phyloP scores from a whole-genome alignment of 2,888 invertebrate species.

The Ashinkailepas kermadecensis region DNA sequence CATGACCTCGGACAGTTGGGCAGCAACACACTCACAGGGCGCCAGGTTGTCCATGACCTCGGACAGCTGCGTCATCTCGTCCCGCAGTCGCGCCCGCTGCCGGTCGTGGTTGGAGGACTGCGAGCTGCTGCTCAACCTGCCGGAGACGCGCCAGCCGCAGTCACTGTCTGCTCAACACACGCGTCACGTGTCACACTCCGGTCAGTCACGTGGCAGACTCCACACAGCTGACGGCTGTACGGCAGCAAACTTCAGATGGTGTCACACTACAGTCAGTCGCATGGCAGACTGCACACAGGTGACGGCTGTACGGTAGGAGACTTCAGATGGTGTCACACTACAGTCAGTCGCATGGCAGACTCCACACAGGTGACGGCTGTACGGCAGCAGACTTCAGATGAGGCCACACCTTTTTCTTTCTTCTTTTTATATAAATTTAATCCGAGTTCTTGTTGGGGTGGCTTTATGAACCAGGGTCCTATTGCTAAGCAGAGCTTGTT shows the following conservation, averaged over 20 bases:
- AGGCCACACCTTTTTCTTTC: too few species aligned
- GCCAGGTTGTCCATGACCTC: conserved; percentile 59
- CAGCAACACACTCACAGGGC: conserved; percentile 47
- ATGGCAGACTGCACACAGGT: background rate
- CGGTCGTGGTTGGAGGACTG: conserved; percentile 26
- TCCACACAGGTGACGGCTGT: too few species aligned
- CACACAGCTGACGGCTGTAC: background rate
- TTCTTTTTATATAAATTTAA: too few species aligned
- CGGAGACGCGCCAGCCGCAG: background rate
- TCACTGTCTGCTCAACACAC: too few species aligned
- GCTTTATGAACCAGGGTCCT: too few species aligned
- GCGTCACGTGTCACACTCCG: background rate
- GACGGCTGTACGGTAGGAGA: background rate
- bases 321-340: background rate
- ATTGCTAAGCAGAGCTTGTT: too few species aligned
- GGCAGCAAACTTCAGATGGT: background rate
- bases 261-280: background rate
- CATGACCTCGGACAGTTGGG: conserved; percentile 45
- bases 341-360: background rate
- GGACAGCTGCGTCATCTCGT: conserved; percentile 57
- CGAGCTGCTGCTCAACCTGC: background rate
- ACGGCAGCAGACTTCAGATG: too few species aligned
- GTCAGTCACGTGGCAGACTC: background rate
- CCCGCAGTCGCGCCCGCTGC: conserved; percentile 40
- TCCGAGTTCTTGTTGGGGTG: too few species aligned